These are phyloP conservation scores for Casuarius casuarius DNA, from an alignment of 2,113 vertebrate species.

Conservation along the genomic window DNA sequence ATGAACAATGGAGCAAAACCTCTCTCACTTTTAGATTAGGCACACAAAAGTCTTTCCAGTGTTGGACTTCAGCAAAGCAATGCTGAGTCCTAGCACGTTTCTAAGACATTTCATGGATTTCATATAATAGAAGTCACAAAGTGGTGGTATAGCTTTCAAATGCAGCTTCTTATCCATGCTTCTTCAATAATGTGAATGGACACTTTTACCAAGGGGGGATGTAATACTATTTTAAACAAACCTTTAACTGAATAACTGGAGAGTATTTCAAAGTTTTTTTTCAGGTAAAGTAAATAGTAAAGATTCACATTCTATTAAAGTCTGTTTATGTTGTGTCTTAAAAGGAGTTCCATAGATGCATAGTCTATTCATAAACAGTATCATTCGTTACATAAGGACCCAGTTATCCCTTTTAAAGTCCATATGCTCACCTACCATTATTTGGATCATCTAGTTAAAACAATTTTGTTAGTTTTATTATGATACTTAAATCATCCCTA, in stretches of 20 bases:
- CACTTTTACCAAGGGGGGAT: not conserved
- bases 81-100: not conserved
- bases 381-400: not conserved
- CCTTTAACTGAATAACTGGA: slow-evolving; percentile 15
- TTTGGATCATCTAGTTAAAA: not conserved
- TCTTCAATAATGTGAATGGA: slow-evolving; percentile 26
- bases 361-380: not conserved
- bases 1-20: not conserved
- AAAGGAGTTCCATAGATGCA: not conserved
- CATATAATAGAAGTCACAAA: not conserved
- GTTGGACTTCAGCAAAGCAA: not conserved
- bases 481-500: not conserved
- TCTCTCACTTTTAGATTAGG: not conserved
- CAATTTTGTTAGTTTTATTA: not conserved
- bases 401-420: not conserved
- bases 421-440: not conserved
- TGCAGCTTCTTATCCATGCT: slow-evolving; percentile 15
- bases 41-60: not conserved
- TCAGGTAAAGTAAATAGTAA: not conserved
- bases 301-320: slow-evolving; percentile 26
- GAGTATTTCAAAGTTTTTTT: slow-evolving; percentile 42
- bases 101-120: slow-evolving; percentile 1
- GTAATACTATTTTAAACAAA: slow-evolving; percentile 12
- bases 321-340: not conserved
- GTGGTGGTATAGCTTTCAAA: slow-evolving; percentile 15